Base-by-base conservation (phyloP, 2,113 vertebrate species). In the Camelus dromedarius region DNA sequence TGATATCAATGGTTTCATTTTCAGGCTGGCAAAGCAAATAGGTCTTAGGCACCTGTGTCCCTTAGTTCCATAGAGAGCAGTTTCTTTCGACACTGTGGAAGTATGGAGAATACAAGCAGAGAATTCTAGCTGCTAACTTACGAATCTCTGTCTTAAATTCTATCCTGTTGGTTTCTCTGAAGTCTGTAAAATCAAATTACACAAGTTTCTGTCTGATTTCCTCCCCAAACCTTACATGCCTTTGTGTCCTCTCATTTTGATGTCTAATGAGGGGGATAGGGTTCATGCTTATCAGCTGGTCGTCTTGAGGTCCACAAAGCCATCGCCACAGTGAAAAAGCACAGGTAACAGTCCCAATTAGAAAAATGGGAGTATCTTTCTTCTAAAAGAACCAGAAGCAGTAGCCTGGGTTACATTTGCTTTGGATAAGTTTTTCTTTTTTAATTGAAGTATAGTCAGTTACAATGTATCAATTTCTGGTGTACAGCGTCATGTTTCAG, bases 161-260 rank as follows among this genome's bases (percentile, higher is more conserved):
- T 91, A 46, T 50, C 50, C 24, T 52, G 2, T 69, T 82, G 82
- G 32, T 6, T 95, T 64, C 96, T 42, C 58, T 92, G 62, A 92
- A 75, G 93, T 94, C 67, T 85, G 11, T 67, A 52, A 82, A 86
- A 66, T 82, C 72, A 80, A 92, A 89, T 96, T 91, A 93, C 89
- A 67, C 28, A 75, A 56, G 75, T 92, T 93, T 79, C 62, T 50
- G n/a, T 91, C 62, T 85, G 92, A 60, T 89, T 86, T 85, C 72
- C 8, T 69, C 50, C 76, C 38, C 42, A 80, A 48, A 69, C 24
- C 56, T 67, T 64, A 46, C 56, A 15, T 77, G 60, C 32, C 35
- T 96, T 93, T 94, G 58, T 82, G 28, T 96, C 79, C 82, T 91
- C 72, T 93, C 48, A 79, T 92, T 82, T 88, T 30, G 6, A 54